These are phyloP conservation scores for Drosophila barbarae DNA, from an alignment of 2,888 invertebrate genomes.

Conservation along the genomic window DNA sequence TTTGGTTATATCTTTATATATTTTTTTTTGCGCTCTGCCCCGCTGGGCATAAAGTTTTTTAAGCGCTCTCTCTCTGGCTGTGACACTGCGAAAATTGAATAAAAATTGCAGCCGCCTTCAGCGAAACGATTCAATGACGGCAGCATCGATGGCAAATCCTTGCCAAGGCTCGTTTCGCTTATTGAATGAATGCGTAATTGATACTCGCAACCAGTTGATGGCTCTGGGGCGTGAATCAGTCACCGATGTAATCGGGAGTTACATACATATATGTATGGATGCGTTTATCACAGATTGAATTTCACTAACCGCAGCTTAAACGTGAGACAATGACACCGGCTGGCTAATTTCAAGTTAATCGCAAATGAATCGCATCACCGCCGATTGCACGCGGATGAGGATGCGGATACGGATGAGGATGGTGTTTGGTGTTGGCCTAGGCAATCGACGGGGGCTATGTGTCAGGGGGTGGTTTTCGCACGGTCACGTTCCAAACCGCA, in stretches of 20 bases:
- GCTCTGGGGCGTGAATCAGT: conserved; percentile 12
- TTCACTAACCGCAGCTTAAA: conserved; percentile 29
- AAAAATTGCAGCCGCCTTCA: conserved; percentile 61
- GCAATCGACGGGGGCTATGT: conserved; percentile 28
- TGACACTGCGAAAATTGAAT: conserved; percentile 64
- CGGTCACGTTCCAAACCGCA: conserved; percentile 69
- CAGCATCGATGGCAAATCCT: conserved; percentile 51
- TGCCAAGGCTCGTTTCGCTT: conserved; percentile 42
- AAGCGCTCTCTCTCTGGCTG: conserved; percentile 36
- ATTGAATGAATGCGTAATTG: conserved; percentile 70
- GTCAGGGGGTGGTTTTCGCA: conserved; percentile 15
- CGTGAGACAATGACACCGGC: conserved; percentile 32
- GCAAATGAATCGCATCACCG: conserved; percentile 49
- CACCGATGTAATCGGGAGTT: conserved; percentile 18
- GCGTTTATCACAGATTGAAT: conserved; percentile 29
- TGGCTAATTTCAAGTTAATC: conserved; percentile 68
- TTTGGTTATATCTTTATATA: background rate
- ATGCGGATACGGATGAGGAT: conserved; percentile 14
- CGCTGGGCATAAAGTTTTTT: conserved; percentile 50
- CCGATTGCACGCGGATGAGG: conserved; percentile 15
- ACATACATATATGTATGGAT: background rate
- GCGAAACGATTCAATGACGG: conserved; percentile 17
- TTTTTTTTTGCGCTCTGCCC: conserved; percentile 8
- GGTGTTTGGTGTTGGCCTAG: conserved; percentile 20
- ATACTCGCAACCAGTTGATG: conserved; percentile 55